Conservation (phyloP, 2,888 invertebrate genomes). For the Tineola bisselliella region DNA sequence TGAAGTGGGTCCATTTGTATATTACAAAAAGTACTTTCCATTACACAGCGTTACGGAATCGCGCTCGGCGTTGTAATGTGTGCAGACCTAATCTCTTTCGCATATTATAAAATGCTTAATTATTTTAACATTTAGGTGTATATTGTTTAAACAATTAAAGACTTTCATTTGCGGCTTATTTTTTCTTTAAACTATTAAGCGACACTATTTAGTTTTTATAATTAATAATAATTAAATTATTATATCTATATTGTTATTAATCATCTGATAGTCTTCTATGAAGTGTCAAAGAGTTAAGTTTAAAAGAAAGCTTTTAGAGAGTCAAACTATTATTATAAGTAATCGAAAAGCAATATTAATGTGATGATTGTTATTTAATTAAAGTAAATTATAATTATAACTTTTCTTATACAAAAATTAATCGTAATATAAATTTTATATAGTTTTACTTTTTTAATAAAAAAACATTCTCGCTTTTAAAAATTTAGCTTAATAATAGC, state of each 20-base stretch:
- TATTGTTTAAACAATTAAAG: background rate
- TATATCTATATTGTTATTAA: too few species aligned
- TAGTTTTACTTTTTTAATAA: background rate
- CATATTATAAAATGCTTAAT: background rate
- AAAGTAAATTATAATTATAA: background rate
- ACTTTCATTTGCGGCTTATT: background rate
- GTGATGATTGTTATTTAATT: background rate
- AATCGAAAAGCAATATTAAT: background rate
- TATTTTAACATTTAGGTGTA: background rate
- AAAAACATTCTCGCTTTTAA: background rate
- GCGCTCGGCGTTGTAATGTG: too few species aligned
- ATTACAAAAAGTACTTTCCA: too few species aligned
- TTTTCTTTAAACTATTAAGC: background rate
- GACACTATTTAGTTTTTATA: background rate
- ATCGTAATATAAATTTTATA: background rate
- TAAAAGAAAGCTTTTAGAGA: too few species aligned
- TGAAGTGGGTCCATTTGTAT: too few species aligned
- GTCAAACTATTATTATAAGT: background rate
- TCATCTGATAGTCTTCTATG: background rate
- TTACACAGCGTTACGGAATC: too few species aligned
- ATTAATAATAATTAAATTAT: background rate
- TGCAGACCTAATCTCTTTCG: too few species aligned
- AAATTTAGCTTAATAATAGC: too few species aligned
- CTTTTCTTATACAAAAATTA: background rate
- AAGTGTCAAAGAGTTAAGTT: too few species aligned